phyloP scores from a whole-genome alignment of 2,113 vertebrate genomes.

The Perca schrenkii region DNA sequence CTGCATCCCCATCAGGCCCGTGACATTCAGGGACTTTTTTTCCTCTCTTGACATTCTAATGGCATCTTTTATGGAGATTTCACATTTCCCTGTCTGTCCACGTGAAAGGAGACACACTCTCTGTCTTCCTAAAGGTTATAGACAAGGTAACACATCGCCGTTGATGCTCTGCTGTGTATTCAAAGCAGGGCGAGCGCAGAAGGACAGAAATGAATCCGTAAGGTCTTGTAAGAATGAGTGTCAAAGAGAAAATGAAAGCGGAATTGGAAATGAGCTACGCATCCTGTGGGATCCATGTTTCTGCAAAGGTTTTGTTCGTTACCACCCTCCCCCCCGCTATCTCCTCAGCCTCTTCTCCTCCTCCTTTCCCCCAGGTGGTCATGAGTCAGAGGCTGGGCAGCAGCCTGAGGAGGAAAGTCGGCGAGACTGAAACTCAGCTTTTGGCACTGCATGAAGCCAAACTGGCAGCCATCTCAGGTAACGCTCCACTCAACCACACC shows the following conservation, averaged over 20 bases:
- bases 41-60: conserved; percentile 72
- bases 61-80: conserved; percentile 73
- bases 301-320: conserved; percentile 70
- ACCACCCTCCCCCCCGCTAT: conserved; percentile 16
- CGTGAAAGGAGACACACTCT: conserved; percentile 43
- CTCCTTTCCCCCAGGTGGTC: conserved; percentile 86
- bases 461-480: conserved; percentile 87
- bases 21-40: conserved; percentile 71
- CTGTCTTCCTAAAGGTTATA: conserved; percentile 73
- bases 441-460: conserved; percentile 91
- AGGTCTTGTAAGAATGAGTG: conserved; percentile 65
- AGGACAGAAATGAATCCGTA: conserved; percentile 65
- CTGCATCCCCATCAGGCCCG: conserved; percentile 50
- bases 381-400: conserved; percentile 88
- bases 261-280: conserved; percentile 66
- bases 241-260: conserved; percentile 63
- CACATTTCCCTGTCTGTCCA: conserved; percentile 61
- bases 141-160: conserved; percentile 49
- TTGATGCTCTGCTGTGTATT: conserved; percentile 57
- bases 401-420: conserved; percentile 88
- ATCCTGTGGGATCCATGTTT: conserved; percentile 72
- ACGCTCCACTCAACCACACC: conserved; percentile 15
- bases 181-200: conserved; percentile 45
- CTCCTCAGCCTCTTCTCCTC: conserved; percentile 21
- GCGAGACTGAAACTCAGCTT: conserved; percentile 89